phyloP scores from a whole-genome alignment of 1,140 invertebrate genomes.

The Agrypnia vestita region DNA sequence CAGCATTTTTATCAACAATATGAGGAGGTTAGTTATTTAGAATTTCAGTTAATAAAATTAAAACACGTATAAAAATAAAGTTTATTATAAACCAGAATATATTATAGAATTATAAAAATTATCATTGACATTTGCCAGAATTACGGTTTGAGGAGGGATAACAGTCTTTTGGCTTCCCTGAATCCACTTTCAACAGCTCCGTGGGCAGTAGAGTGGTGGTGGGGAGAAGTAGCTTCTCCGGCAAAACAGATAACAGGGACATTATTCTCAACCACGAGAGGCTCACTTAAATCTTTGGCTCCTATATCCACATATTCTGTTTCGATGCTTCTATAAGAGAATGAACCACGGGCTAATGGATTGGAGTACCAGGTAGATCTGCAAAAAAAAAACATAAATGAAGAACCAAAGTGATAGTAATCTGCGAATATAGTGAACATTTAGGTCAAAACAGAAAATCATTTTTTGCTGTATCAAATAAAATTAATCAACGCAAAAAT shows the following conservation, averaged over 20 bases:
- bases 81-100: slow-evolving; percentile 27
- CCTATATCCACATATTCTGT: slow-evolving; percentile 48
- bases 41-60: not conserved
- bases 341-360: slow-evolving; percentile 77
- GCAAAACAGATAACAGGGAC: slow-evolving; percentile 75
- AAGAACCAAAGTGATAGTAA: too few relatives aligned
- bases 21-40: too few relatives aligned
- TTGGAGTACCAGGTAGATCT: slow-evolving; percentile 79
- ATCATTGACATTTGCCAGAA: not conserved
- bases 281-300: slow-evolving; percentile 52
- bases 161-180: slow-evolving; percentile 80
- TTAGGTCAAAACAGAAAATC: too few relatives aligned
- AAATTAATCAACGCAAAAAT: too few relatives aligned
- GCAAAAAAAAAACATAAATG: slow-evolving; percentile 7
- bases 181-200: slow-evolving; percentile 86
- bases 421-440: not conserved
- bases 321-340: slow-evolving; percentile 74
- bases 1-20: too few relatives aligned
- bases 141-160: slow-evolving; percentile 45
- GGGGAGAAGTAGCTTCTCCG: slow-evolving; percentile 81
- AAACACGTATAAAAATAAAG: slow-evolving; percentile 22
- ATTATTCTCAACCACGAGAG: slow-evolving; percentile 61
- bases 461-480: too few relatives aligned
- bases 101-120: not conserved
- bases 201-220: slow-evolving; percentile 84